Evolutionary conservation across 2,888 invertebrate species (phyloP).

Genomic region (Deilephila elpenor): DNA sequence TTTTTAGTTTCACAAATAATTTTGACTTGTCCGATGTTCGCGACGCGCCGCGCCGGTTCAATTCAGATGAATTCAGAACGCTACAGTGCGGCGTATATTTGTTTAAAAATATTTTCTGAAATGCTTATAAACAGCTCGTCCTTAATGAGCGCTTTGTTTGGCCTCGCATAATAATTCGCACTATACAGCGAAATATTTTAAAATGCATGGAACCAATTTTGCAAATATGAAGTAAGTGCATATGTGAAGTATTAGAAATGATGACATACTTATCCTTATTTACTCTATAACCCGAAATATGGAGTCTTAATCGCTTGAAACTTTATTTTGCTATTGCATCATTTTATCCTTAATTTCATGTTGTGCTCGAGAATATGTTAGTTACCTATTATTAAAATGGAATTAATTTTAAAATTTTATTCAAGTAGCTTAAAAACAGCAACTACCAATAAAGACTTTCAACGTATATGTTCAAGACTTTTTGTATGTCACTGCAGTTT

Average conservation of each 20-base stretch:
- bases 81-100: slow-evolving; percentile 23
- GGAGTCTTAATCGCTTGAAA: background rate
- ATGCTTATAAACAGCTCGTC: slow-evolving; percentile 63
- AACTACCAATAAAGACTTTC: too few species aligned
- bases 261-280: background rate
- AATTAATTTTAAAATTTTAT: too few species aligned
- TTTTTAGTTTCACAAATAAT: background rate
- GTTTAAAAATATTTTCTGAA: slow-evolving; percentile 56
- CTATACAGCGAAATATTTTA: slow-evolving; percentile 35
- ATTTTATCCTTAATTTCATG: too few species aligned
- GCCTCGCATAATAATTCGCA: slow-evolving; percentile 41
- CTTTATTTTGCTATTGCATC: too few species aligned
- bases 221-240: background rate
- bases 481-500: background rate
- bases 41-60: background rate
- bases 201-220: background rate
- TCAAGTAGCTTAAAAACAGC: too few species aligned
- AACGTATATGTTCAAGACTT: background rate
- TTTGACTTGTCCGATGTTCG: slow-evolving; percentile 15
- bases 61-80: slow-evolving; percentile 28
- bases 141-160: slow-evolving; percentile 43
- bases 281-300: background rate
- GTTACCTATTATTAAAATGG: background rate
- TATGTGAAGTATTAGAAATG: background rate
- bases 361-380: background rate